A percentile compares a stretch with the other conserved stretches of the same genome.
Conservation (phyloP, 2,113 vertebrate species). For the Rhadina sibilatrix region DNA sequence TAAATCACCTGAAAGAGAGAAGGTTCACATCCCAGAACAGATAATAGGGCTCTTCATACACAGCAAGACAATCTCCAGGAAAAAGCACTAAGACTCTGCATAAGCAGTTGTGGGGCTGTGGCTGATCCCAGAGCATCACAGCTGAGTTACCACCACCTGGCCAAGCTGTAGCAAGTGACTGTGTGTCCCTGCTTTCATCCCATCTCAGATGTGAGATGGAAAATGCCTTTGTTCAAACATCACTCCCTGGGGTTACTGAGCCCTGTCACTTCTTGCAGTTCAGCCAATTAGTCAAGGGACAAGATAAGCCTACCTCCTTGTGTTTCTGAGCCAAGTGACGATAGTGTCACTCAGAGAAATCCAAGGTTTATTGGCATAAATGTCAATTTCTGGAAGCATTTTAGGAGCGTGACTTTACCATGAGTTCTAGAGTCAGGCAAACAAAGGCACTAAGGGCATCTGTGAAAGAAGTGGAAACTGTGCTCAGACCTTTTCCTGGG, state of each 20-base stretch:
- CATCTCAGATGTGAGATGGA: background rate
- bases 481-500: background rate
- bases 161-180: background rate
- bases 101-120: background rate
- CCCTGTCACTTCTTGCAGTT: background rate
- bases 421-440: background rate
- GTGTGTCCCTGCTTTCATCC: background rate
- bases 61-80: background rate
- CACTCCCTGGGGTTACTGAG: background rate
- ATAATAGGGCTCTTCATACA: background rate
- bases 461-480: background rate
- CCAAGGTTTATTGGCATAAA: background rate
- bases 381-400: background rate
- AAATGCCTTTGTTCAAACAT: background rate
- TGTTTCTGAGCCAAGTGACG: background rate
- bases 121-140: background rate
- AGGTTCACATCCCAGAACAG: background rate
- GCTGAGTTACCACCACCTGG: background rate
- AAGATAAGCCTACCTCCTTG: background rate
- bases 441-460: background rate
- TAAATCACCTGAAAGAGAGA: constrained; percentile 80
- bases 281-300: background rate
- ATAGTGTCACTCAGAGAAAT: background rate
- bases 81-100: background rate
- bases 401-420: background rate